A percentile compares a stretch with the other conserved stretches of the same genome.
Conservation (phyloP, 2,888 invertebrate genomes). For the Monochamus alternatus region DNA sequence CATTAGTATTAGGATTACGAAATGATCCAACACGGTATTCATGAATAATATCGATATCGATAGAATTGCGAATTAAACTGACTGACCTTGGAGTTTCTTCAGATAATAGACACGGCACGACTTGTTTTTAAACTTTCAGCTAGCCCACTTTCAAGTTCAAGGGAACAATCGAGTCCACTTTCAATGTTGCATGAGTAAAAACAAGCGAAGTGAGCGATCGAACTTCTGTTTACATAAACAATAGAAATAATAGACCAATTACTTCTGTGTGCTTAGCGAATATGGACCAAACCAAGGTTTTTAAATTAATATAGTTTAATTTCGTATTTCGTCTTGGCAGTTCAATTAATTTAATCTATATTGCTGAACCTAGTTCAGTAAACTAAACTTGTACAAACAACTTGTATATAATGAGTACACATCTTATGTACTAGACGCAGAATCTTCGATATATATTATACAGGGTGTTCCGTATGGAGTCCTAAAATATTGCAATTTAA, state of each 20-base stretch:
- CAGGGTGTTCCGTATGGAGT: too few relatives aligned
- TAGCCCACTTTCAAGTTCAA: conserved; percentile 35
- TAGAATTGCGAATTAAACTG: neutral
- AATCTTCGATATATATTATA: too few relatives aligned
- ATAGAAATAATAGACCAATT: neutral
- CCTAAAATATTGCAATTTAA: too few relatives aligned
- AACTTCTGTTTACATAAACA: conserved; percentile 23
- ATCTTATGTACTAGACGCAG: too few relatives aligned
- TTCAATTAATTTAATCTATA: conserved; percentile 17
- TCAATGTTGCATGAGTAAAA: conserved; percentile 36
- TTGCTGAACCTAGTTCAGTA: conserved; percentile 3
- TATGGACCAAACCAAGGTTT: conserved; percentile 24
- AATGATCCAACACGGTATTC: neutral
- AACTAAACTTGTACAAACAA: too few relatives aligned
- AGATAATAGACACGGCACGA: conserved; percentile 3
- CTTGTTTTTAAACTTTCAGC: neutral
- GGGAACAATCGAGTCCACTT: conserved; percentile 36
- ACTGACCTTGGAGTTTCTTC: neutral
- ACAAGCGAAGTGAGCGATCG: neutral
- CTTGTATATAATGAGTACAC: too few relatives aligned
- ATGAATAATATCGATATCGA: neutral
- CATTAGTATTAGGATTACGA: neutral
- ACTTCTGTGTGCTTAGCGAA: conserved; percentile 3
- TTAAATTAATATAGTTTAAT: conserved; percentile 12
- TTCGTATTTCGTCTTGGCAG: conserved; percentile 20